Conservation (phyloP, 2,797 vertebrate species). For the Alfaro cultratus region DNA sequence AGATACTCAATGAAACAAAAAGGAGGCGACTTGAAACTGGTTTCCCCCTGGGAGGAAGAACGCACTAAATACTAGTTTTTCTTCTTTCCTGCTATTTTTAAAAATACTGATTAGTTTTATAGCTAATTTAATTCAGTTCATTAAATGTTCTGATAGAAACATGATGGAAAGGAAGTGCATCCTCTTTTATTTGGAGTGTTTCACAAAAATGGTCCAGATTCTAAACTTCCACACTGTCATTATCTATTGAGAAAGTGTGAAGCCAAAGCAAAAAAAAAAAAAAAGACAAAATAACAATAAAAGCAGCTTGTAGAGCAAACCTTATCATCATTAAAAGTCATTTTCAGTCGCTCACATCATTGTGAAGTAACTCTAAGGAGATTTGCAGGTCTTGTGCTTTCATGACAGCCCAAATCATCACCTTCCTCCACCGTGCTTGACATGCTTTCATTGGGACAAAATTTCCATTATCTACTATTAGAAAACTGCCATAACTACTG, state of each 20-base stretch:
- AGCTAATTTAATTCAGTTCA: neutral
- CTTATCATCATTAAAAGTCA: neutral
- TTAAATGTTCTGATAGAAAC: neutral
- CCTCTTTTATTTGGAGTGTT: neutral
- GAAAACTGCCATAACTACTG: neutral
- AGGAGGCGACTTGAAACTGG: conserved; percentile 40
- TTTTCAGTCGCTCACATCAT: neutral
- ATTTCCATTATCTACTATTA: no score
- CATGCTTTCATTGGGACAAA: neutral
- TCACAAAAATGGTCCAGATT: neutral
- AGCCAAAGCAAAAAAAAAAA: neutral
- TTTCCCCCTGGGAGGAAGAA: conserved; percentile 5
- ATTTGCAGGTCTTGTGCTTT: neutral
- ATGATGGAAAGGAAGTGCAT: neutral
- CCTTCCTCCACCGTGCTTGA: neutral
- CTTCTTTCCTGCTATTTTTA: neutral
- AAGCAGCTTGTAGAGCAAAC: neutral
- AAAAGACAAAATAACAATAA: neutral
- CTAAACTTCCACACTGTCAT: neutral
- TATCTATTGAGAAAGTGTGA: neutral
- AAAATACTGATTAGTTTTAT: neutral
- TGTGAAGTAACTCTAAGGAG: no score
- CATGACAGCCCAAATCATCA: neutral
- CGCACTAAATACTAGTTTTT: neutral
- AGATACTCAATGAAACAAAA: conserved; percentile 53